phyloP scores from a whole-genome alignment of 2,888 invertebrate species.

The Alloscopus bannaensis region DNA sequence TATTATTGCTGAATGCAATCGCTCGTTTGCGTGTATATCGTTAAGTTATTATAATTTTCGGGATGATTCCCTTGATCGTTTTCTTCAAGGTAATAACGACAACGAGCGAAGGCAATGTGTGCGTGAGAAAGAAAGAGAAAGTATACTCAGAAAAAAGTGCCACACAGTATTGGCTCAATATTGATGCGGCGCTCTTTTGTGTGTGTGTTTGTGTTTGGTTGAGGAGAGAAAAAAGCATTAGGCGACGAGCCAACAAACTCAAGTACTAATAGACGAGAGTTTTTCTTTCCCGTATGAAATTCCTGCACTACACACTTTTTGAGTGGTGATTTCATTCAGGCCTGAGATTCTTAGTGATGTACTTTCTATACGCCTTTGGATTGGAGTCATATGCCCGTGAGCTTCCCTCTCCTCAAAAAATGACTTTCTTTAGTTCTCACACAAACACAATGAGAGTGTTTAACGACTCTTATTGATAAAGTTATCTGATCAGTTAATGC shows the following conservation, averaged over 20 bases:
- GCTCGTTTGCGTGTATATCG: neutral
- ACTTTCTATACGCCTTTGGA: no score
- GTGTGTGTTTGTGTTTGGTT: no score
- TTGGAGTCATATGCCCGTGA: no score
- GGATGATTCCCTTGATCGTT: slow-evolving; percentile 36
- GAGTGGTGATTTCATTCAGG: no score
- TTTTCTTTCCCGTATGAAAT: slow-evolving; percentile 58
- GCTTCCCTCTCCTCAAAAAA: no score
- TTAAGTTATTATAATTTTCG: slow-evolving; percentile 29
- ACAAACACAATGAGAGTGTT: no score
- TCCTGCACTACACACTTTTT: no score
- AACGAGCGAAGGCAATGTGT: no score
- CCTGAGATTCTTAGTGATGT: no score
- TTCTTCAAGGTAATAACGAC: neutral
- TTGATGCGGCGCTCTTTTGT: neutral
- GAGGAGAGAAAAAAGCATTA: slow-evolving; percentile 57
- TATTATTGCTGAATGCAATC: slow-evolving; percentile 7
- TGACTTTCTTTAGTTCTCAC: no score
- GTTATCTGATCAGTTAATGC: slow-evolving; percentile 36
- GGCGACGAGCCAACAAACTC: slow-evolving; percentile 62
- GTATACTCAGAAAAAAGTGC: neutral
- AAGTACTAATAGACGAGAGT: no score
- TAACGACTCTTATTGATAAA: slow-evolving; percentile 23
- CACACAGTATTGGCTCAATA: slow-evolving; percentile 13
- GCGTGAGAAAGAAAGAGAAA: neutral